Conservation (phyloP, 1,140 invertebrate species). For the Helicoverpa armigera region DNA sequence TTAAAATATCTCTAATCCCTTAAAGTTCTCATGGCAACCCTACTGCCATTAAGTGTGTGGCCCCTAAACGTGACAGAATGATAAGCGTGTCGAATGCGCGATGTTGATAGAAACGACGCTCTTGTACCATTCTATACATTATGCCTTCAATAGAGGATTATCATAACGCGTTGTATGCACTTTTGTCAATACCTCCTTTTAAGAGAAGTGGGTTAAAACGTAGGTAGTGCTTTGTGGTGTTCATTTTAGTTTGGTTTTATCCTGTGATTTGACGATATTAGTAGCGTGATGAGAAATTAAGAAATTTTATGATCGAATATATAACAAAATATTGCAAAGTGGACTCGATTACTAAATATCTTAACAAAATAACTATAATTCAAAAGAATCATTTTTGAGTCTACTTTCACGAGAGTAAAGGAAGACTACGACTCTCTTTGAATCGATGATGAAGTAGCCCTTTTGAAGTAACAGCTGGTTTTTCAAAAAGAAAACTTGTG, state of each 20-base stretch:
- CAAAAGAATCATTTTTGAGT: no score
- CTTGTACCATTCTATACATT: background rate
- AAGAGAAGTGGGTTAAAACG: background rate
- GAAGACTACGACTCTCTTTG: no score
- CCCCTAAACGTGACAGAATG: slow-evolving; percentile 38
- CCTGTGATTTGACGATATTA: background rate
- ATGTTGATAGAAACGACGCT: slow-evolving; percentile 41
- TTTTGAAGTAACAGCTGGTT: background rate
- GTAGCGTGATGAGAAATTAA: background rate
- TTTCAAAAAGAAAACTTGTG: background rate
- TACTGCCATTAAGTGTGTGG: slow-evolving; percentile 24
- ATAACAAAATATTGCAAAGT: background rate
- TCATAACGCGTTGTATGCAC: slow-evolving; percentile 13
- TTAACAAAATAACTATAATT: no score
- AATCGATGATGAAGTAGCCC: no score
- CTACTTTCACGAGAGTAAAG: no score
- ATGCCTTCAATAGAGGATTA: slow-evolving; percentile 20
- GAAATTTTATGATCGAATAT: background rate
- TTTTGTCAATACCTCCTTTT: slow-evolving; percentile 11
- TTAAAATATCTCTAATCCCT: background rate
- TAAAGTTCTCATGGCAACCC: background rate
- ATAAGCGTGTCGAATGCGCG: slow-evolving; percentile 42
- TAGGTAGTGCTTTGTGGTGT: background rate
- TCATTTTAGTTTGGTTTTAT: background rate
- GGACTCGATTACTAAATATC: background rate